These are phyloP conservation scores for Lagopus leucura DNA, from an alignment of 2,113 vertebrate genomes.

Conservation along the genomic window DNA sequence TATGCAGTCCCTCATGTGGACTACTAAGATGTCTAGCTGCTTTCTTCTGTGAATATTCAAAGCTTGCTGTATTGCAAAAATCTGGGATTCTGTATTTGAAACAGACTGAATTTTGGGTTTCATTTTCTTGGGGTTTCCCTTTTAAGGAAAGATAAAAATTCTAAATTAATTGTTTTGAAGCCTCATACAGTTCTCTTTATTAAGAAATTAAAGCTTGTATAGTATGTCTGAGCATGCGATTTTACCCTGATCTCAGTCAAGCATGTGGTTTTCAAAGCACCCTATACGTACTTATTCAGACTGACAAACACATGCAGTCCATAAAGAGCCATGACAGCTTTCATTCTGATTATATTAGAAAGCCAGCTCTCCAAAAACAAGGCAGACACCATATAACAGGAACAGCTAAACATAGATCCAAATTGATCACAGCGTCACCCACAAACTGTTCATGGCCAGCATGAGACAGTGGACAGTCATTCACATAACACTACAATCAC, in stretches of 20 bases:
- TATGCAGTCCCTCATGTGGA: not conserved
- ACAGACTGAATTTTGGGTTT: not conserved
- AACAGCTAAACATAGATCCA: not conserved
- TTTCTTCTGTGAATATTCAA: conserved; percentile 28
- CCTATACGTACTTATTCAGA: not conserved
- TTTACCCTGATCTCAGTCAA: conserved; percentile 1
- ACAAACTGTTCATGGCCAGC: not conserved
- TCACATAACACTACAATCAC: not conserved
- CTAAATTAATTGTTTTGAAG: conserved; percentile 38
- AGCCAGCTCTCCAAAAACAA: not conserved
- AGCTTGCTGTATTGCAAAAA: conserved; percentile 50
- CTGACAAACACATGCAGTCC: not conserved
- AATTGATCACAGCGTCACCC: not conserved
- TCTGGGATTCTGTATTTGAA: conserved; percentile 39
- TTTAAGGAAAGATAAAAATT: conserved; percentile 44
- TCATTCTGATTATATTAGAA: not conserved
- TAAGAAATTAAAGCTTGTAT: conserved; percentile 40
- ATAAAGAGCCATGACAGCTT: conserved; percentile 5
- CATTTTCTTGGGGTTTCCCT: not conserved
- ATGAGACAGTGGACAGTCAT: not conserved
- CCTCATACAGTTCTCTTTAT: not conserved
- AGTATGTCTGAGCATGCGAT: not conserved
- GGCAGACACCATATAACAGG: not conserved
- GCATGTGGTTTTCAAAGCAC: not conserved
- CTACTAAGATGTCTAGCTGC: not conserved